A percentile compares a stretch with the other conserved stretches of the same genome.
Evolutionary conservation across 2,888 invertebrate species (phyloP).

Genomic region (Desoria tigrina): DNA sequence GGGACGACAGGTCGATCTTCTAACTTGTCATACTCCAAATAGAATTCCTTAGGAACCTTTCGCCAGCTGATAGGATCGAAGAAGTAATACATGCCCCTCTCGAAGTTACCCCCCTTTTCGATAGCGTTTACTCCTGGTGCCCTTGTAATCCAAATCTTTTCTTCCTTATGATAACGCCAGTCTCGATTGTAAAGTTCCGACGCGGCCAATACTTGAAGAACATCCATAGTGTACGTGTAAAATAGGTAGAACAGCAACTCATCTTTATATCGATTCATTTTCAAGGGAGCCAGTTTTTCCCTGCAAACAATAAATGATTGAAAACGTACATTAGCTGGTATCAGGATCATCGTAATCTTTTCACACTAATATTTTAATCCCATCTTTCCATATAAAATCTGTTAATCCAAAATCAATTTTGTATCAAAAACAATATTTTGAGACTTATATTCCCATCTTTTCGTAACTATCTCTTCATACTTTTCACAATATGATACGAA

Average conservation of each 20-base stretch:
- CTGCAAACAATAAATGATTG: conserved; percentile 59
- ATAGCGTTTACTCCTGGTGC: conserved; percentile 91
- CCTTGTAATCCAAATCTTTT: conserved; percentile 98
- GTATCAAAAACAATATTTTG: no score
- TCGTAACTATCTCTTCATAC: no score
- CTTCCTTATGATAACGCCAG: conserved; percentile 99
- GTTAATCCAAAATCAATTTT: no score
- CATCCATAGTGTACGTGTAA: conserved; percentile 98
- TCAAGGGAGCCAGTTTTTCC: conserved; percentile 91
- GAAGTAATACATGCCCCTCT: conserved; percentile 98
- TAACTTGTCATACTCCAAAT: conserved; percentile 97
- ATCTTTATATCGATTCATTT: conserved; percentile 96
- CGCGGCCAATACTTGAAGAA: conserved; percentile 74
- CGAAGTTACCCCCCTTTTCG: conserved; percentile 94
- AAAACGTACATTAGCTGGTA: neutral
- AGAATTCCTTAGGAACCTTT: conserved; percentile 97
- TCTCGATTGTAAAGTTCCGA: conserved; percentile 77
- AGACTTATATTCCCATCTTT: no score
- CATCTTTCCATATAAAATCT: no score
- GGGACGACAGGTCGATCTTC: conserved; percentile 86
- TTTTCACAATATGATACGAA: no score
- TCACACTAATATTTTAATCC: no score
- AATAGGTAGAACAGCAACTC: conserved; percentile 98
- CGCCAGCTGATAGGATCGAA: conserved; percentile 99
- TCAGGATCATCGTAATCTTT: no score